phyloP scores from a whole-genome alignment of 2,888 invertebrate species.

The Aporophyla lueneburgensis region DNA sequence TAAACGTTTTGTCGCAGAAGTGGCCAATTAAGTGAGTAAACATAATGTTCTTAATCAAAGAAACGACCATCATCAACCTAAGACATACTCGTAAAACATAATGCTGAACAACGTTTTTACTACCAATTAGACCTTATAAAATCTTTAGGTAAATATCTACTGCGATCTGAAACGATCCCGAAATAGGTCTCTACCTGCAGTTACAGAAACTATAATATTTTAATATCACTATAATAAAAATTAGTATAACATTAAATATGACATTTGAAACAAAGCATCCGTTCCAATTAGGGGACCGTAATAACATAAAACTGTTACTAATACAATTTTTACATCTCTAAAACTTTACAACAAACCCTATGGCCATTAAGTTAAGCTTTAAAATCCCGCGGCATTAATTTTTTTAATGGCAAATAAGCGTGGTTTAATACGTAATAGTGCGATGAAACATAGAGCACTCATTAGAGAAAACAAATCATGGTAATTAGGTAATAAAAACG shows the following conservation, averaged over 20 bases:
- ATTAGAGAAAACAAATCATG: constrained; percentile 89
- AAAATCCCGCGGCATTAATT: constrained; percentile 48
- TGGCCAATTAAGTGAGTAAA: constrained; percentile 25
- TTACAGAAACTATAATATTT: constrained; percentile 52
- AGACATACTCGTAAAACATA: not conserved
- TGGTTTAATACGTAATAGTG: constrained; percentile 69
- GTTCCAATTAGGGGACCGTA: constrained; percentile 83
- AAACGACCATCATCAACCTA: not conserved
- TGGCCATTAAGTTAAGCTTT: constrained; percentile 25
- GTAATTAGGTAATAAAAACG: constrained; percentile 88
- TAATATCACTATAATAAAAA: constrained; percentile 65
- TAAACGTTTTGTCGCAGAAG: not conserved
- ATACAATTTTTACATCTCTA: constrained; percentile 24
- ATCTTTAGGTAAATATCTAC: constrained; percentile 17
- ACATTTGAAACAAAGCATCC: constrained; percentile 82
- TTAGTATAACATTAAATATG: constrained; percentile 72
- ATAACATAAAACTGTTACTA: constrained; percentile 79
- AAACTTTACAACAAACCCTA: constrained; percentile 46
- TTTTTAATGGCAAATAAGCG: constrained; percentile 2
- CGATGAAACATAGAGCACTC: constrained; percentile 81
- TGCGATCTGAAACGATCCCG: constrained; percentile 13
- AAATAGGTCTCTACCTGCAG: constrained; percentile 34
- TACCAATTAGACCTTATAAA: constrained; percentile 39
- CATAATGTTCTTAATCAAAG: constrained; percentile 22
- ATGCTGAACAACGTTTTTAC: constrained; percentile 13